Conservation (phyloP, 2,888 invertebrate genomes). For the Drosophila kokeensis region DNA sequence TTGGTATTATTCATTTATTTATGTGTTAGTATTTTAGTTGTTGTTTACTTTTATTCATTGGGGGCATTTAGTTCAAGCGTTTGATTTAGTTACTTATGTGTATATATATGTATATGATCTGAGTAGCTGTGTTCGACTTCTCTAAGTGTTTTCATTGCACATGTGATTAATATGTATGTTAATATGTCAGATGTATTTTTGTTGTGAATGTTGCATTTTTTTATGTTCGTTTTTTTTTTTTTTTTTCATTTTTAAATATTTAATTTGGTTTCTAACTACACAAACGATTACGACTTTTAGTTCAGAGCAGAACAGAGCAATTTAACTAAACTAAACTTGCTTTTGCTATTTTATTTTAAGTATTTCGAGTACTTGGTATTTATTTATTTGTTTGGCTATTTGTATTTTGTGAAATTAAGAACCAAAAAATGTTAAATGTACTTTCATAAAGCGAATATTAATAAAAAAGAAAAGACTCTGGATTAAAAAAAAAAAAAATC, state of each 20-base stretch:
- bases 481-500: background rate
- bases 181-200: constrained; percentile 9
- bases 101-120: background rate
- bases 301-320: constrained; percentile 51
- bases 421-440: constrained; percentile 32
- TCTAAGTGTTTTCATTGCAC: constrained; percentile 22
- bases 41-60: constrained; percentile 6
- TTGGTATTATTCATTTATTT: constrained; percentile 45
- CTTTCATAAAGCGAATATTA: constrained; percentile 29
- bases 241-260: constrained; percentile 25
- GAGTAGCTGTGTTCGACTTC: constrained; percentile 13
- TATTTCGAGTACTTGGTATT: constrained; percentile 39
- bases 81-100: constrained; percentile 26
- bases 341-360: constrained; percentile 18
- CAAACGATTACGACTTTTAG: constrained; percentile 59
- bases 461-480: constrained; percentile 7
- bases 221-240: constrained; percentile 4
- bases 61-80: constrained; percentile 21
- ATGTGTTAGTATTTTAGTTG: constrained; percentile 21
- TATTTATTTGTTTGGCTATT: constrained; percentile 21
- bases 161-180: constrained; percentile 12
- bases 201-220: constrained; percentile 14
- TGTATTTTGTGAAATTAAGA: constrained; percentile 42
- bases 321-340: constrained; percentile 59
- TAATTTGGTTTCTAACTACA: constrained; percentile 52